Evolutionary conservation across 35 echinoderm and acorn worm genomes (phyloP).

Genomic region (Anneissia japonica): DNA sequence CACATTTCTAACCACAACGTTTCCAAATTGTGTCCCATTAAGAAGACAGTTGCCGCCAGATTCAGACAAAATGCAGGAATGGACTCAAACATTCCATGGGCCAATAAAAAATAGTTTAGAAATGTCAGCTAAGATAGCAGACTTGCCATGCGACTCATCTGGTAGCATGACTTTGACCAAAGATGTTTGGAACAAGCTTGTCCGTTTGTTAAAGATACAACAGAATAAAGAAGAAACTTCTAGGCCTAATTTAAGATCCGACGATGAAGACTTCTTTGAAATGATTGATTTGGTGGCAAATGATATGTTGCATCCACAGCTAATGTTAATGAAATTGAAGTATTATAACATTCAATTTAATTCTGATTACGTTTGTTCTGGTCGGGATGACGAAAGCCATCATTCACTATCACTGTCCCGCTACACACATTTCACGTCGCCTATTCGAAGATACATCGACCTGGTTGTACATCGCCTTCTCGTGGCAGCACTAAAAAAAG

Average conservation of each 20-base stretch:
- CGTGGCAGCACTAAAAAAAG: constrained; percentile 34
- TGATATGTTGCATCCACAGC: constrained; percentile 68
- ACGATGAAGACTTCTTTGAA: constrained; percentile 13
- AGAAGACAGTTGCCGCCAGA: constrained; percentile 58
- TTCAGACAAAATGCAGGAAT: constrained; percentile 25
- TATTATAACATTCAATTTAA: constrained; percentile 38
- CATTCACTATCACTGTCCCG: constrained; percentile 46
- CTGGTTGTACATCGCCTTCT: constrained; percentile 79
- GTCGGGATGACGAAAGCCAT: constrained; percentile 25
- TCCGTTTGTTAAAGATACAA: too few relatives aligned
- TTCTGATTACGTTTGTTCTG: constrained; percentile 46
- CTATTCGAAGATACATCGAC: constrained; percentile 76
- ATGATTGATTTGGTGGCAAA: constrained; percentile 45
- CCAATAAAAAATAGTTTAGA: too few relatives aligned
- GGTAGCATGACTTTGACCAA: too few relatives aligned
- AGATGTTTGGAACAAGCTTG: too few relatives aligned
- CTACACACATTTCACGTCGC: constrained; percentile 88
- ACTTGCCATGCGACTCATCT: too few relatives aligned
- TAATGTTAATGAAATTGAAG: constrained; percentile 30
- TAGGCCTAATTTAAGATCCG: too few relatives aligned
- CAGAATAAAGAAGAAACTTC: too few relatives aligned
- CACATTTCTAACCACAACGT: constrained; percentile 22
- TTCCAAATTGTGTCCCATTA: constrained; percentile 41
- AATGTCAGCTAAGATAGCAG: too few relatives aligned
- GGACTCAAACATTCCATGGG: too few relatives aligned